Percentiles rank a stretch among this genome's conserved stretches.
Conservation (phyloP, 1,140 invertebrate species). For the Macrobrachium rosenbergii region DNA sequence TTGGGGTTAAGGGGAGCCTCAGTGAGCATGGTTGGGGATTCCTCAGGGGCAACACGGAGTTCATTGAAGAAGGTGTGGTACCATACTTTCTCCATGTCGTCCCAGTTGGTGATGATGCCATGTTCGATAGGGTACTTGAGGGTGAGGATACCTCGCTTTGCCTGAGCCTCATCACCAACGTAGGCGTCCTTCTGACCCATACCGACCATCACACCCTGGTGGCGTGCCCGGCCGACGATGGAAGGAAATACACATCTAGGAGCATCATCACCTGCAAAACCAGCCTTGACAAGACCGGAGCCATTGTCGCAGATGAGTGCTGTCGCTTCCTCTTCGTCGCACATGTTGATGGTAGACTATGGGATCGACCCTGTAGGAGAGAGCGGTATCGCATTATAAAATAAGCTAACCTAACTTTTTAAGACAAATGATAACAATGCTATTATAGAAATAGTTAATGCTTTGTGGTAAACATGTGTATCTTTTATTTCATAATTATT, state of each 20-base stretch:
- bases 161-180: conserved; percentile 93
- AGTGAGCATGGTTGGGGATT: conserved; percentile 91
- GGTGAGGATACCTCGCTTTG: conserved; percentile 91
- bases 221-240: conserved; percentile 76
- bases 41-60: conserved; percentile 92
- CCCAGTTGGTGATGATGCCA: conserved; percentile 96
- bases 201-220: conserved; percentile 86
- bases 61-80: conserved; percentile 97
- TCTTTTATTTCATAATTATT: too few relatives aligned
- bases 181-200: conserved; percentile 94
- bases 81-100: conserved; percentile 98
- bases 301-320: conserved; percentile 76
- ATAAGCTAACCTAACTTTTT: too few relatives aligned
- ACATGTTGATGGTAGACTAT: conserved; percentile 70
- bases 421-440: too few relatives aligned
- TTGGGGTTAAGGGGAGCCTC: conserved; percentile 94
- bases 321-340: conserved; percentile 78
- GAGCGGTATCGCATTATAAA: too few relatives aligned
- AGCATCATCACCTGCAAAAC: conserved; percentile 78
- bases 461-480: too few relatives aligned
- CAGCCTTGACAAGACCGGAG: conserved; percentile 78
- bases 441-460: too few relatives aligned
- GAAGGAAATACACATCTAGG: conserved; percentile 78
- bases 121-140: conserved; percentile 95
- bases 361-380: too few relatives aligned